phyloP scores from a whole-genome alignment of 1,140 invertebrate species.

The Brachionus paranguensis region DNA sequence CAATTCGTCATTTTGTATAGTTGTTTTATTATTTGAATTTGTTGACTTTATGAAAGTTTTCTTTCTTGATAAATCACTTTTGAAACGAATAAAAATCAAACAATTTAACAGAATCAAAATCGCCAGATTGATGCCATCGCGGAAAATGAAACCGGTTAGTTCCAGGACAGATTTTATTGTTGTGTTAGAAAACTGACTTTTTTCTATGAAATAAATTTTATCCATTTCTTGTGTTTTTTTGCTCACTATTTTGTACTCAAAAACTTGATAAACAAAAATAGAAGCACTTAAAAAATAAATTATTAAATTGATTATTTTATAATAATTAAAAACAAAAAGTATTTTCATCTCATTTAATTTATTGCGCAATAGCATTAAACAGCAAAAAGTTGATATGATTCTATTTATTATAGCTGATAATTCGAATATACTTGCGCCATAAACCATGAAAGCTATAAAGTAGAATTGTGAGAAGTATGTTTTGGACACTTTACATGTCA shows the following conservation, averaged over 20 bases:
- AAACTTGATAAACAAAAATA: not conserved
- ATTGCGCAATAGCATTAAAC: not conserved
- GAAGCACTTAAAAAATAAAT: not conserved
- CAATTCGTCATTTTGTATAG: not conserved
- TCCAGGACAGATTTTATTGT: not conserved
- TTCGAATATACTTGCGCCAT: not conserved
- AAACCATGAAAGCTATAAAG: not conserved
- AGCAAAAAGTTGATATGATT: not conserved
- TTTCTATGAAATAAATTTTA: not conserved
- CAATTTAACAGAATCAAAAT: slow-evolving; percentile 1
- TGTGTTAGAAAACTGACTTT: not conserved
- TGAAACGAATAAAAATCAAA: not conserved
- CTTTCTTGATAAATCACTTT: not conserved
- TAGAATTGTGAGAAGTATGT: not conserved
- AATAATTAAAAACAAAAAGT: not conserved
- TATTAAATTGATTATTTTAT: not conserved
- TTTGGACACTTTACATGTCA: not conserved
- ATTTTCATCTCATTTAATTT: not conserved
- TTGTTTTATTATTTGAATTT: not conserved
- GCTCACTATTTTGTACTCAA: not conserved
- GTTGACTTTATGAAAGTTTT: not conserved
- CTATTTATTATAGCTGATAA: not conserved
- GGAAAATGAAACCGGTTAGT: not conserved
- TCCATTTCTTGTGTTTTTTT: not conserved
- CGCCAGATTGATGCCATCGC: not conserved